Percentiles rank a stretch among this genome's conserved stretches.
Conservation (phyloP, 2,888 invertebrate species). For the Hecatera dysodea region DNA sequence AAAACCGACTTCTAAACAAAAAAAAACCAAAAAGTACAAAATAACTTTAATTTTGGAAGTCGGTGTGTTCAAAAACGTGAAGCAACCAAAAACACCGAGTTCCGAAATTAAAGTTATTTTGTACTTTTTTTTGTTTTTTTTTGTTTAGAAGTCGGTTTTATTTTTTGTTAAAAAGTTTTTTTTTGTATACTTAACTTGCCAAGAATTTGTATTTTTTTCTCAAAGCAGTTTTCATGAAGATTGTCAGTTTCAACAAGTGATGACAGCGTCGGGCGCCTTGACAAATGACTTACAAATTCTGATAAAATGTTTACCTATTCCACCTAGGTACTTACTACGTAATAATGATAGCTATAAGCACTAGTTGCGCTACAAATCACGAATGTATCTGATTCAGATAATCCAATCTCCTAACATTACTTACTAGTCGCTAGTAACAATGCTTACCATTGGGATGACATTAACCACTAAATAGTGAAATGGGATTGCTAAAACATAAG, state of each 20-base stretch:
- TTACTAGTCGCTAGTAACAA: not conserved
- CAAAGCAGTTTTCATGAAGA: conserved; percentile 65
- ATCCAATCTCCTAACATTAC: conserved; percentile 16
- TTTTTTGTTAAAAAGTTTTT: too few species aligned
- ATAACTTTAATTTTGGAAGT: too few species aligned
- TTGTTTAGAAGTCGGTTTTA: too few species aligned
- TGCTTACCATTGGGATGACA: not conserved
- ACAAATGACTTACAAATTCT: conserved; percentile 72
- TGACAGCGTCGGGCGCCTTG: conserved; percentile 71
- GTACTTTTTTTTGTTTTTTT: too few species aligned
- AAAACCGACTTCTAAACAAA: too few species aligned
- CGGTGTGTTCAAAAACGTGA: too few species aligned
- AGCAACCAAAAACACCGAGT: too few species aligned
- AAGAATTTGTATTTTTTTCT: conserved; percentile 70
- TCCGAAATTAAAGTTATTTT: too few species aligned
- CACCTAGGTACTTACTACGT: too few species aligned
- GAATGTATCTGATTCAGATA: conserved; percentile 14
- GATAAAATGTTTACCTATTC: conserved; percentile 13
- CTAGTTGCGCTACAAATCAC: not conserved
- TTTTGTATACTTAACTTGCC: conserved; percentile 71
- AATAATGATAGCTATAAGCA: too few species aligned
- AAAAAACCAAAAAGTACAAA: too few species aligned
- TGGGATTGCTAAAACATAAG: conserved; percentile 1
- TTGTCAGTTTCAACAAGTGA: conserved; percentile 72
- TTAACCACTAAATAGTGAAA: conserved; percentile 3